Base-by-base conservation (phyloP, 2,113 vertebrate genomes). In the Myxocyprinus asiaticus region DNA sequence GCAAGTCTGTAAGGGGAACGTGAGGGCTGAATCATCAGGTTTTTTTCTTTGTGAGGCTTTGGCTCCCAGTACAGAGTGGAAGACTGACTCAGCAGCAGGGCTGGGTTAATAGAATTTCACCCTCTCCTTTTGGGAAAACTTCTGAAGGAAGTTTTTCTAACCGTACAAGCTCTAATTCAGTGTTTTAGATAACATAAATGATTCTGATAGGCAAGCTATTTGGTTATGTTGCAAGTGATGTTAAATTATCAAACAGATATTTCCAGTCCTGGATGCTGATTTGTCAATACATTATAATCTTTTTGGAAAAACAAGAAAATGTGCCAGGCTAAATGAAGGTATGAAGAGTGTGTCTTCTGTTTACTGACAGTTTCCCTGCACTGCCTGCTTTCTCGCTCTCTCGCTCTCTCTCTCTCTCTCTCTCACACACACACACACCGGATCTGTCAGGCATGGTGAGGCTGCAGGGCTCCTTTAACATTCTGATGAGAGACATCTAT, bases 391-490 rank as follows among this genome's bases (percentile, higher is more conserved):
- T 22, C n/a, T 56, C 4, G 22, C 22, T 33, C 22, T 1, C 22
- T 33, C 22, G 1, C 22, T 33, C 53, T 12, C 53, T 5, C 11
- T 33, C 22, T 33, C 22, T 33, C 22, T 33, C 22, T 33, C 22
- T 33, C 22, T 33, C 22, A 33, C 22, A 33, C 22, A 33, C 22
- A 33, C 22, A 33, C 22, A 33, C 22, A 33, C 22, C 22, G 22
- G 22, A 33, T 33, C 22, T 33, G 22, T 33, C 22, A 33, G 22
- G 22, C 22, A 33, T 17, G 14, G 14, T 48, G 50, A 61, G 55
- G 71, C 79, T 84, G 48, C 67, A 33, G 88, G 86, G 84, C 86
- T 87, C 74, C 67, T 85, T 89, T 90, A 87, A 87, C 86, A 89
- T 91, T 90, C 86, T 86, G 81, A 70, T 33, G 79, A 86, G 83